phyloP scores from a whole-genome alignment of 2,797 vertebrate species.

The Glossophaga mutica region DNA sequence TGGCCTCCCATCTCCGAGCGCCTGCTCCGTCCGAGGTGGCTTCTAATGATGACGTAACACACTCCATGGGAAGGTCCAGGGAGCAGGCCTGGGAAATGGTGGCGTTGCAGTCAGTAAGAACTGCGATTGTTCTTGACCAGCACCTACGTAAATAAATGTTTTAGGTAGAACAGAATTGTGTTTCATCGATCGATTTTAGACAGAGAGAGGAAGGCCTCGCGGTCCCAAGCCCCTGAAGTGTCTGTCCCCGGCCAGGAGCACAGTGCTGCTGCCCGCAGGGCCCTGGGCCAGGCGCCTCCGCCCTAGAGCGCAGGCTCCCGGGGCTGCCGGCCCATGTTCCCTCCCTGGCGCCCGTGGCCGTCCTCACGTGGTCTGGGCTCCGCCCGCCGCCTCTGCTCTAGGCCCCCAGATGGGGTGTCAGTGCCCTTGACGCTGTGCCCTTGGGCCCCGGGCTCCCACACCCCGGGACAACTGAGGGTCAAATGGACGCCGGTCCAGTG shows the following conservation, averaged over 20 bases:
- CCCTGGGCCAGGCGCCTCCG: too few species aligned
- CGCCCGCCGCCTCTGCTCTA: not conserved
- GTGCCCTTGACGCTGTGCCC: too few species aligned
- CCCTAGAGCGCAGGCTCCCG: too few species aligned
- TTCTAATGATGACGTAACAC: not conserved
- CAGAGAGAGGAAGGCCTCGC: too few species aligned
- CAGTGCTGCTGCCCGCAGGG: too few species aligned
- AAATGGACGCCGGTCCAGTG: not conserved
- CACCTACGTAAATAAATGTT: not conserved
- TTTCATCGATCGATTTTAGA: too few species aligned
- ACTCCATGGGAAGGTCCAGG: not conserved
- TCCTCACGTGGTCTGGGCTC: not conserved
- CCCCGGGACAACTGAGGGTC: accelerated
- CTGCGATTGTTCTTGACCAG: not conserved
- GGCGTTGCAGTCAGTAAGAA: not conserved
- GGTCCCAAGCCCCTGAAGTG: too few species aligned
- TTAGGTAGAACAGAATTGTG: not conserved
- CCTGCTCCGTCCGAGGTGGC: not conserved
- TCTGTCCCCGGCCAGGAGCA: too few species aligned
- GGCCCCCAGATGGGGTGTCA: not conserved
- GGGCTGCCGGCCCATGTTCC: too few species aligned
- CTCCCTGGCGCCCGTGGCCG: accelerated
- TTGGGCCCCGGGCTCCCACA: too few species aligned
- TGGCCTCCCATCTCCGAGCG: not conserved
- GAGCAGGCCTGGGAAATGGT: not conserved